phyloP scores from a whole-genome alignment of 2,888 invertebrate genomes.

The Zygaena filipendulae region DNA sequence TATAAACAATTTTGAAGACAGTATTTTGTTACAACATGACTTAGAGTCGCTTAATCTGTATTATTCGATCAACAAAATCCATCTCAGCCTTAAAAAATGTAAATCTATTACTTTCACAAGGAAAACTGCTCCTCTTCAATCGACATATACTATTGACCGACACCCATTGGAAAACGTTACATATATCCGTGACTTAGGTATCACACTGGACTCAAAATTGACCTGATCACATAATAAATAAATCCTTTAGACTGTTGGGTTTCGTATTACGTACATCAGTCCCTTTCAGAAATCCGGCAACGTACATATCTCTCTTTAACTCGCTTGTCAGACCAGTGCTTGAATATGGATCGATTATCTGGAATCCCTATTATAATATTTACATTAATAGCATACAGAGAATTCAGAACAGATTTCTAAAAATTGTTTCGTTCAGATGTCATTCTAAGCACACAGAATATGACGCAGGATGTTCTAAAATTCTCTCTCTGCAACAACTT shows the following conservation, averaged over 20 bases:
- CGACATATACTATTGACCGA: conserved; percentile 1
- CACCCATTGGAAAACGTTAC: conserved; percentile 1
- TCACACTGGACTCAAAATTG: conserved; percentile 11
- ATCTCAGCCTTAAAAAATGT: conserved; percentile 2
- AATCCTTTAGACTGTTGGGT: conserved; percentile 12
- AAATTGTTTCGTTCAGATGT: too few relatives aligned
- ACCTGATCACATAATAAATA: conserved; percentile 11
- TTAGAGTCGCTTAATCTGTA: conserved; percentile 1
- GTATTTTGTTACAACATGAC: conserved; percentile 1
- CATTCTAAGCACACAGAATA: too few relatives aligned
- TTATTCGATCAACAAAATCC: conserved; percentile 3
- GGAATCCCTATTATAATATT: too few relatives aligned
- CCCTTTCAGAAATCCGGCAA: conserved; percentile 7
- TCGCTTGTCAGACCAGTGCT: conserved; percentile 11
- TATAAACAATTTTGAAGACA: not conserved
- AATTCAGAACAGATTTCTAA: too few relatives aligned
- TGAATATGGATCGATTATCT: conserved; percentile 10
- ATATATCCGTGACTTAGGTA: conserved; percentile 14
- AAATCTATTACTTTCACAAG: conserved; percentile 5
- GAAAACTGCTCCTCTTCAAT: conserved; percentile 1
- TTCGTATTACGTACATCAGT: conserved; percentile 11
- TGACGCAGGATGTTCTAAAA: too few relatives aligned
- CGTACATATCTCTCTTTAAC: conserved; percentile 9
- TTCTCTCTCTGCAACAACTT: too few relatives aligned
- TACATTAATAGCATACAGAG: too few relatives aligned